A percentile compares a stretch with the other conserved stretches of the same genome.
Evolutionary conservation across 2,113 vertebrate genomes (phyloP).

Genomic region (Crotalus horridus): DNA sequence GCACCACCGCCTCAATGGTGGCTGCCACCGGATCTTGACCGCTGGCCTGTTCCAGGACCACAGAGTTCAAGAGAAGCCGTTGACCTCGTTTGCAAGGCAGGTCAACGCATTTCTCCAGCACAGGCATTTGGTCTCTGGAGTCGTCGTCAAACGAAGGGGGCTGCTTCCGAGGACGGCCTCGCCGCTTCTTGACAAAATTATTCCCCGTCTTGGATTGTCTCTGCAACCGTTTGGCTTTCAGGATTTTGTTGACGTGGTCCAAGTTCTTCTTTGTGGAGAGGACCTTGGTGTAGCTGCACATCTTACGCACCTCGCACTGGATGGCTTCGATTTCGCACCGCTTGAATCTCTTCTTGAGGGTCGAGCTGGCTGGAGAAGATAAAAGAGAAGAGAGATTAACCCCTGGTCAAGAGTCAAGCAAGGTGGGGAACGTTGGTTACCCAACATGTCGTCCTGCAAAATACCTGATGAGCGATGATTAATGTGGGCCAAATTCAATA

Average conservation of each 20-base stretch:
- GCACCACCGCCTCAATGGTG: slow-evolving; percentile 94
- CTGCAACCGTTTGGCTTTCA: slow-evolving; percentile 97
- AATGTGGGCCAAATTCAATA: neutral
- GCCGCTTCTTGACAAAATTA: slow-evolving; percentile 92
- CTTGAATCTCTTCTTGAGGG: slow-evolving; percentile 86
- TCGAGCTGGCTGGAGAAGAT: slow-evolving; percentile 67
- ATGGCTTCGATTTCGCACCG: slow-evolving; percentile 90
- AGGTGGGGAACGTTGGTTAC: neutral
- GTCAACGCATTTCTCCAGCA: slow-evolving; percentile 92
- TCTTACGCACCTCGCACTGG: slow-evolving; percentile 90
- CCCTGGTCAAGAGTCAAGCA: neutral
- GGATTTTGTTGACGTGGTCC: slow-evolving; percentile 98
- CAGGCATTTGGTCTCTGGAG: slow-evolving; percentile 88
- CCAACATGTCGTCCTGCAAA: neutral
- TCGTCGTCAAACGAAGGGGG: slow-evolving; percentile 77
- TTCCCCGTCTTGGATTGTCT: slow-evolving; percentile 99
- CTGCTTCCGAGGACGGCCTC: slow-evolving; percentile 91
- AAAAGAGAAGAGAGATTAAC: slow-evolving; percentile 6
- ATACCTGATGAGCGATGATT: neutral
- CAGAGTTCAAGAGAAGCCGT: slow-evolving; percentile 74
- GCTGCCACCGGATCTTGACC: slow-evolving; percentile 89
- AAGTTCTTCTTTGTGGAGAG: slow-evolving; percentile 94
- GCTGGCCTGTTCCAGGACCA: slow-evolving; percentile 74
- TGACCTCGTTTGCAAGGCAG: slow-evolving; percentile 84
- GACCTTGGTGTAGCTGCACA: slow-evolving; percentile 90